phyloP scores from a whole-genome alignment of 2,113 vertebrate species.

The Calypte anna region DNA sequence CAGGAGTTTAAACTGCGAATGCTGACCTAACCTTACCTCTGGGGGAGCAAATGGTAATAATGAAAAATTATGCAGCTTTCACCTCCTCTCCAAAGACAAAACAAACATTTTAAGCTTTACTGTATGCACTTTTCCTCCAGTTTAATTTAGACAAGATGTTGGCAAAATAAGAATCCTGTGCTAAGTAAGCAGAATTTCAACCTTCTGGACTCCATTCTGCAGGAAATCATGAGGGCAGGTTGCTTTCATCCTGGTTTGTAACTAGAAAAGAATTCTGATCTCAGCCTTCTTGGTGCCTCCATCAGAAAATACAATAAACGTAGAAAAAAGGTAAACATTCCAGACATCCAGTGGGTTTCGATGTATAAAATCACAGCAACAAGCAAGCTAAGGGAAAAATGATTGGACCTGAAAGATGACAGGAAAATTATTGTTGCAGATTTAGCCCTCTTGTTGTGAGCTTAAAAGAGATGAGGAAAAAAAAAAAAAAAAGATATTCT shows the following conservation, averaged over 20 bases:
- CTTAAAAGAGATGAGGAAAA: background rate
- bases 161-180: conserved; percentile 3
- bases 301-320: background rate
- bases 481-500: background rate
- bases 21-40: conserved; percentile 35
- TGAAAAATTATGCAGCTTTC: conserved; percentile 28
- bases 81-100: conserved; percentile 16
- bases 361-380: background rate
- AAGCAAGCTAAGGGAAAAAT: background rate
- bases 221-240: background rate
- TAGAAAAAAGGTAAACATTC: background rate
- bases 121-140: background rate
- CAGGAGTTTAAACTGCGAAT: conserved; percentile 19
- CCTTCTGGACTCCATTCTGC: background rate
- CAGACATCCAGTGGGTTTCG: background rate
- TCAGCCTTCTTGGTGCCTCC: background rate
- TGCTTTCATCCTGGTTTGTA: background rate
- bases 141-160: background rate
- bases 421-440: background rate
- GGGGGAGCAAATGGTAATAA: background rate
- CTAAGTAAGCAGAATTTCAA: conserved; percentile 15
- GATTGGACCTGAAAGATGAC: background rate
- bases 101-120: background rate
- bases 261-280: background rate
- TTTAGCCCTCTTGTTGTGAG: background rate